phyloP scores from a whole-genome alignment of 2,888 invertebrate species.

The Torymus tubicola region DNA sequence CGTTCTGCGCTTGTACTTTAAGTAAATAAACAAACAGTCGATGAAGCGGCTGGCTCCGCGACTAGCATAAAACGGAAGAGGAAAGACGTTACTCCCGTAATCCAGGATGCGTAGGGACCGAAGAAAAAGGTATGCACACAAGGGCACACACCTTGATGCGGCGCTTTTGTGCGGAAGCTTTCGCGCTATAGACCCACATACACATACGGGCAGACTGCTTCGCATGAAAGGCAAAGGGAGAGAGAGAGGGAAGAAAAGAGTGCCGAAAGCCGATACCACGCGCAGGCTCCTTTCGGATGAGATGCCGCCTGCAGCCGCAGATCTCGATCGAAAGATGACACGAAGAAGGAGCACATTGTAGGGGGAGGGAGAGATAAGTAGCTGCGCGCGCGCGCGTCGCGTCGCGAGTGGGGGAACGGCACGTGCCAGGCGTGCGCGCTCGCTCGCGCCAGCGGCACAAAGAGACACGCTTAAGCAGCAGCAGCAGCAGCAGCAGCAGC shows the following conservation, averaged over 20 bases:
- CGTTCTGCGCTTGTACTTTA: too few species aligned
- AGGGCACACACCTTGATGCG: too few species aligned
- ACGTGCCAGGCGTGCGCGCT: constrained; percentile 61
- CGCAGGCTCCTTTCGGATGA: constrained; percentile 8
- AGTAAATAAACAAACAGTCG: too few species aligned
- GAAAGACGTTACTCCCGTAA: too few species aligned
- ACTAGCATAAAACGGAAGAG: too few species aligned
- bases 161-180: too few species aligned
- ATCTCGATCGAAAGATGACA: constrained; percentile 54
- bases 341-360: constrained; percentile 17
- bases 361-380: constrained; percentile 31
- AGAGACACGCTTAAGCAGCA: background rate
- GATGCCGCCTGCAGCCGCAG: constrained; percentile 24
- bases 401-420: constrained; percentile 55
- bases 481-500: constrained; percentile 47
- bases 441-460: constrained; percentile 11
- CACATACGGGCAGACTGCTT: too few species aligned
- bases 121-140: too few species aligned
- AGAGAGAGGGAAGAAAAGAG: constrained; percentile 16
- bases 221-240: too few species aligned
- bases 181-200: too few species aligned
- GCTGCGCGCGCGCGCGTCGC: background rate
- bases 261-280: constrained; percentile 36
- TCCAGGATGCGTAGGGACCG: too few species aligned
- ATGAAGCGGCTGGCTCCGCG: too few species aligned